Base-by-base conservation (phyloP, 2,888 invertebrate species). In the Malthinus seriepunctatus region DNA sequence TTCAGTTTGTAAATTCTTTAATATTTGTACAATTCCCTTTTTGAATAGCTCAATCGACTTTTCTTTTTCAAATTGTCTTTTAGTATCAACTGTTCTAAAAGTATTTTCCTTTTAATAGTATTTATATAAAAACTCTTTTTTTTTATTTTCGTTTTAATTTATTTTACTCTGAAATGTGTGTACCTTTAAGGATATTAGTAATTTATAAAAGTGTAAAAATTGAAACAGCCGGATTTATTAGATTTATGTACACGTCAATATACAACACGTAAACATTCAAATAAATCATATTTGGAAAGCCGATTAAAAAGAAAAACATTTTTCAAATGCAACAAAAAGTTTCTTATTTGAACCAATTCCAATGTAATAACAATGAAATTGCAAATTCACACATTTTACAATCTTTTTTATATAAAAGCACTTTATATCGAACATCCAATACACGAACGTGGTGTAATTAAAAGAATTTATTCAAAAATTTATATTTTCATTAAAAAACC, bases 201-300 rank as follows among this genome's bases (percentile, higher is more conserved):
- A 23, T 62, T 62, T 62, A 51, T 51, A 51, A 62, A 55, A 56
- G 52, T 53, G 52, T 49, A 56, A 57, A 60, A 58, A 49, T 47
- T 51, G 55, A 51, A 59, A 62, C 58, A 51, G 47, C 38, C 60
- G 62, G 65, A 64, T 69, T 66, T 64, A 54, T 54, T 63, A 69
- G 71, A 71, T 71, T 69, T 71, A 71, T 69, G 68, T 65, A 63
- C 66, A 67, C 61, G 67, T 67, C 69, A 64, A 63, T 66, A 63
- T 66, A 62, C 62, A 59, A 67, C 63, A 67, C 68, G 68, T 67
- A 71, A 71, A 69, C 69, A 69, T 69, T 66, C 66, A 65, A 63
- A 71, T 69, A 69, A 69, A 71, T 71, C 67, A 69, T 66, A 65
- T 60, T 67, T 67, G 66, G 67, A 65, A 67, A 68, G 67, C 63